A percentile compares a stretch with the other conserved stretches of the same genome.
Evolutionary conservation across 2,888 invertebrate species (phyloP).

Genomic region (Chymomyza caudatula): DNA sequence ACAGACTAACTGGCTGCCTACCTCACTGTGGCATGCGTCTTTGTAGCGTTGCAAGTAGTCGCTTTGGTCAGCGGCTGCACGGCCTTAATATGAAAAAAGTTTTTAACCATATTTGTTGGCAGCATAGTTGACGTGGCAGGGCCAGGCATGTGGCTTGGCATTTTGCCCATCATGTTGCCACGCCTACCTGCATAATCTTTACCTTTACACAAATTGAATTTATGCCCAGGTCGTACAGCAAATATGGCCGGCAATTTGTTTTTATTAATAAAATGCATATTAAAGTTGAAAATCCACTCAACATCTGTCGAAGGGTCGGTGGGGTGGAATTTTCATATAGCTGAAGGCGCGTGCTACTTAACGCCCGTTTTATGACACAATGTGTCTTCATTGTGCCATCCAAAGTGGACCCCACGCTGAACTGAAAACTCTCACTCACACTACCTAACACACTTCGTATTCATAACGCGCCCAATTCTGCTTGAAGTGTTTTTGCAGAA

Average conservation of each 20-base stretch:
- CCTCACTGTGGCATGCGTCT: neutral
- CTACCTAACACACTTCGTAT: neutral
- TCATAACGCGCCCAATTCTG: neutral
- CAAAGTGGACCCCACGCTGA: neutral
- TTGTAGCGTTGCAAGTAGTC: neutral
- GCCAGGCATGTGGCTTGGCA: slow-evolving; percentile 38
- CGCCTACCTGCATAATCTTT: neutral
- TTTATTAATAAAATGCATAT: slow-evolving; percentile 55
- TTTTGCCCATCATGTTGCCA: slow-evolving; percentile 34
- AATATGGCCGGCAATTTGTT: slow-evolving; percentile 47
- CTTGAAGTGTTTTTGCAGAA: slow-evolving; percentile 25
- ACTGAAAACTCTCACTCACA: no score
- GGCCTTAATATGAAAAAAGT: slow-evolving; percentile 55
- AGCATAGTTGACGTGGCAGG: slow-evolving; percentile 50
- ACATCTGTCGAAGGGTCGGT: neutral
- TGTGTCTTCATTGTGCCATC: neutral
- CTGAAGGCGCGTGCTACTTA: slow-evolving; percentile 11
- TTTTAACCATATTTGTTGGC: slow-evolving; percentile 47
- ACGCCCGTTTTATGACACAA: slow-evolving; percentile 10
- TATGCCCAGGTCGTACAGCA: slow-evolving; percentile 33
- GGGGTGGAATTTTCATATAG: neutral
- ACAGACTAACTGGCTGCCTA: neutral
- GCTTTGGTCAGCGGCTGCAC: slow-evolving; percentile 9
- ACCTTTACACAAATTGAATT: slow-evolving; percentile 37
- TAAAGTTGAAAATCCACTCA: slow-evolving; percentile 54